phyloP scores from a whole-genome alignment of 2,113 vertebrate species.

The Oriolus oriolus region DNA sequence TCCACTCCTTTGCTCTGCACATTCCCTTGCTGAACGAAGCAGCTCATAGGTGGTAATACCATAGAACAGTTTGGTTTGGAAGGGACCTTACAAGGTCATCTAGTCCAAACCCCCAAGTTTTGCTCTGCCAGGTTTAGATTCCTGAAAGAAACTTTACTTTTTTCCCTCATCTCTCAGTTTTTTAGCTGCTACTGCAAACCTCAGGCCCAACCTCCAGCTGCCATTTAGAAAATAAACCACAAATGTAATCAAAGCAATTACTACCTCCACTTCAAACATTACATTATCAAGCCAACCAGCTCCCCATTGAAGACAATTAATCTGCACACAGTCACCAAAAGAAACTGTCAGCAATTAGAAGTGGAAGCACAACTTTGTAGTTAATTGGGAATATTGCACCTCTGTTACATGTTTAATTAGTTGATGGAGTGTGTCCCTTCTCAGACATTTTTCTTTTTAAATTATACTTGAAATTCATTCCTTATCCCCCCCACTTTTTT shows the following conservation, averaged over 20 bases:
- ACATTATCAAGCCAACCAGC: slow-evolving; percentile 28
- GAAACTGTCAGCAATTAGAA: slow-evolving; percentile 59
- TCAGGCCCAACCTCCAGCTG: not conserved
- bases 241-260: slow-evolving; percentile 36
- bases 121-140: not conserved
- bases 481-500: not conserved
- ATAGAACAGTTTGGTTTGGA: not conserved
- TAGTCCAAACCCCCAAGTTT: not conserved
- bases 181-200: not conserved
- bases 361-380: slow-evolving; percentile 31
- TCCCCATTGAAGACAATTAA: slow-evolving; percentile 42
- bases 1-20: accelerated
- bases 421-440: slow-evolving; percentile 30
- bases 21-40: accelerated
- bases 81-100: not conserved
- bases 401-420: slow-evolving; percentile 47
- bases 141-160: not conserved
- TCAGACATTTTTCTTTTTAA: slow-evolving; percentile 6
- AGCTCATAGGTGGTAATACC: accelerated
- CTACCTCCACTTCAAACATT: slow-evolving; percentile 35
- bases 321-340: slow-evolving; percentile 11
- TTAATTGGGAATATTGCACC: slow-evolving; percentile 54
- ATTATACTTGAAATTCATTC: not conserved
- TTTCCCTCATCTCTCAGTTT: accelerated
- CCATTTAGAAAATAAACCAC: not conserved